phyloP scores from a whole-genome alignment of 1,140 invertebrate genomes.

The Temnothorax curvispinosus region DNA sequence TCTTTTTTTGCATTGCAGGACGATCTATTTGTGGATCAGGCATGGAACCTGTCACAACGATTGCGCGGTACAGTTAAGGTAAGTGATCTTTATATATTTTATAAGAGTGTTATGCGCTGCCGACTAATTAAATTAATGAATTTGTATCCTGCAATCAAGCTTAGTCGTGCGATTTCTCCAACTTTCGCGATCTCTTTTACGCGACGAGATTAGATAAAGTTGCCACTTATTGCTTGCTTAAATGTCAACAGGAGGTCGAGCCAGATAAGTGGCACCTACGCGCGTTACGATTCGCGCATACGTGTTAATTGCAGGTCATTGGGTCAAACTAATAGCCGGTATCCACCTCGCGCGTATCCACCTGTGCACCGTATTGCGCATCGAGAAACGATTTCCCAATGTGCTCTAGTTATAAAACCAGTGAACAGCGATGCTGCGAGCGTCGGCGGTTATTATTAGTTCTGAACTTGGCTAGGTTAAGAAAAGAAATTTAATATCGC shows the following conservation, averaged over 20 bases:
- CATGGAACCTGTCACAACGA: conserved; percentile 72
- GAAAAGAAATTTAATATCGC: neutral
- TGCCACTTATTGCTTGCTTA: neutral
- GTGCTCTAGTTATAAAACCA: conserved; percentile 27
- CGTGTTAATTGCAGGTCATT: conserved; percentile 77
- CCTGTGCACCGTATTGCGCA: conserved; percentile 29
- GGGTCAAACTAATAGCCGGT: conserved; percentile 70
- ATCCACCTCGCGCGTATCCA: neutral
- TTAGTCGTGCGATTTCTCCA: neutral
- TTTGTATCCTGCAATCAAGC: neutral
- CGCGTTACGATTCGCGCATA: conserved; percentile 18
- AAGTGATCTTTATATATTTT: conserved; percentile 15
- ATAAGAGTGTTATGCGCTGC: neutral
- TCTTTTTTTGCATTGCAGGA: conserved; percentile 61
- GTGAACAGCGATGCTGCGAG: conserved; percentile 12
- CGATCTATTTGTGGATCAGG: conserved; percentile 14
- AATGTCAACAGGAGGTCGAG: neutral
- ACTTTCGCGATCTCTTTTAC: neutral
- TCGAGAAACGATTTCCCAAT: conserved; percentile 54
- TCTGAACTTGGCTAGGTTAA: neutral
- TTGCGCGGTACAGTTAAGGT: conserved; percentile 78
- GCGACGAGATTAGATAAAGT: neutral
- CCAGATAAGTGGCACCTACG: neutral
- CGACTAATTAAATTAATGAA: conserved; percentile 1
- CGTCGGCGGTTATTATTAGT: conserved; percentile 8